These are phyloP conservation scores for Poecilia velifera DNA, from an alignment of 2,797 vertebrate species.

Conservation along the genomic window DNA sequence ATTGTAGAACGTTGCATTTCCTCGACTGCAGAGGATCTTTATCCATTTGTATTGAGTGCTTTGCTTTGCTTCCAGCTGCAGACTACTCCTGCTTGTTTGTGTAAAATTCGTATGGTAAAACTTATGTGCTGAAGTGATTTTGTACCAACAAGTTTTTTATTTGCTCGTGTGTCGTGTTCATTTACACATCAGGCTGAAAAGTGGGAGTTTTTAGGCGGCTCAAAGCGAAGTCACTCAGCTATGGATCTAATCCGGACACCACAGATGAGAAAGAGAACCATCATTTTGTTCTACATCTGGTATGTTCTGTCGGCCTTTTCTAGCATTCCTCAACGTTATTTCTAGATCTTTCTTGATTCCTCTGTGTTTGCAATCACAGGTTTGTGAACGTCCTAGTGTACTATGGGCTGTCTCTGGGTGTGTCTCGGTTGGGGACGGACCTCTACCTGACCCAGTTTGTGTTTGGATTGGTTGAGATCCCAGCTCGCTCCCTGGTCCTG, in stretches of 20 bases:
- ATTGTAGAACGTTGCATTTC: background rate
- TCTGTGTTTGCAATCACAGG: constrained; percentile 69
- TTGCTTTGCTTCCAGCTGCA: background rate
- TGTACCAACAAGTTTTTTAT: background rate
- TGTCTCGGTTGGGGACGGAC: constrained; percentile 86
- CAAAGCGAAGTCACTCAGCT: constrained; percentile 45
- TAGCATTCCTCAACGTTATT: background rate
- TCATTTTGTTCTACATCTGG: constrained; percentile 83
- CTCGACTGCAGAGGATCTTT: background rate
- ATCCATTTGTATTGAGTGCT: background rate
- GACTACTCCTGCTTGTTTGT: background rate
- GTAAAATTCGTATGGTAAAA: background rate
- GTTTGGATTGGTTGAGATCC: constrained; percentile 87
- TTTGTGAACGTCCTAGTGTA: constrained; percentile 90
- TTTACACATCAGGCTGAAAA: constrained; percentile 64
- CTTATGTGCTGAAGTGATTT: background rate
- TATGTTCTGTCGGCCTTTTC: constrained; percentile 55
- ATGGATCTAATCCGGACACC: constrained; percentile 82
- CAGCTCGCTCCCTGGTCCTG: constrained; percentile 79
- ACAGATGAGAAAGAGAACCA: constrained; percentile 80
- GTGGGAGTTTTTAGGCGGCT: constrained; percentile 43
- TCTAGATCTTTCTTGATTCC: background rate
- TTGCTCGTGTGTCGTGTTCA: constrained; percentile 13
- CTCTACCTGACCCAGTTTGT: constrained; percentile 90
- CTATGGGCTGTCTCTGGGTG: constrained; percentile 86